Conservation (phyloP, 2,888 invertebrate species). For the Epistrophe eligans region DNA sequence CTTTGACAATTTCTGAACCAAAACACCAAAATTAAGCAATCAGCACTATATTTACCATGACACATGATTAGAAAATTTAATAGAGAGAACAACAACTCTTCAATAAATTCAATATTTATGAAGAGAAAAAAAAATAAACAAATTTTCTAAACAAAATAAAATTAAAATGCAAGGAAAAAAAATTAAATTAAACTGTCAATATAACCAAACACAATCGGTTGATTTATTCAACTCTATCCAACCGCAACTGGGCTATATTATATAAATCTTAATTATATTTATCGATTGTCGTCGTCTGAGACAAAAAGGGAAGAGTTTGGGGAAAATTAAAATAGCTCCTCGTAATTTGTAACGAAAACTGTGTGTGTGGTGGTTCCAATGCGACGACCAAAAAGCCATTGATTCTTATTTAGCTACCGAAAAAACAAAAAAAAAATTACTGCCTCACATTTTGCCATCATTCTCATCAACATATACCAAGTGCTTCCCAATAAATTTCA, state of each 20-base stretch:
- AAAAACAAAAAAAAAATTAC: constrained; percentile 12
- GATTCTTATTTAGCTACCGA: constrained; percentile 34
- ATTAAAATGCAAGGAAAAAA: neutral
- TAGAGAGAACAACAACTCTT: neutral
- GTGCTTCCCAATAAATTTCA: constrained; percentile 43
- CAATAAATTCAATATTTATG: constrained; percentile 7
- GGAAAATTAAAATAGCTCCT: neutral
- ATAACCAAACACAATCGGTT: constrained; percentile 30
- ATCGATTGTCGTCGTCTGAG: constrained; percentile 57
- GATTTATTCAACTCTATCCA: constrained; percentile 62
- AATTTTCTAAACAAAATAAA: neutral
- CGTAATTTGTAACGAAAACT: neutral
- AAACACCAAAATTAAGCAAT: constrained; percentile 1
- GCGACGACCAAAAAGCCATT: constrained; percentile 15
- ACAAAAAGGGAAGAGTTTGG: neutral
- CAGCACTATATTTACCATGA: neutral
- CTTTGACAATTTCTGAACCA: constrained; percentile 8
- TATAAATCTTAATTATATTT: constrained; percentile 63
- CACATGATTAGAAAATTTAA: neutral
- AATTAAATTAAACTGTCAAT: constrained; percentile 35
- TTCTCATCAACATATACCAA: constrained; percentile 32
- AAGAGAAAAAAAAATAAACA: neutral
- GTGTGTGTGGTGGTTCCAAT: neutral
- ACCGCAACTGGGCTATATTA: constrained; percentile 8
- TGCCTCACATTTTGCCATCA: constrained; percentile 49